These are phyloP conservation scores for Arnoldichthys spilopterus DNA, from an alignment of 2,797 vertebrate species.

Conservation along the genomic window DNA sequence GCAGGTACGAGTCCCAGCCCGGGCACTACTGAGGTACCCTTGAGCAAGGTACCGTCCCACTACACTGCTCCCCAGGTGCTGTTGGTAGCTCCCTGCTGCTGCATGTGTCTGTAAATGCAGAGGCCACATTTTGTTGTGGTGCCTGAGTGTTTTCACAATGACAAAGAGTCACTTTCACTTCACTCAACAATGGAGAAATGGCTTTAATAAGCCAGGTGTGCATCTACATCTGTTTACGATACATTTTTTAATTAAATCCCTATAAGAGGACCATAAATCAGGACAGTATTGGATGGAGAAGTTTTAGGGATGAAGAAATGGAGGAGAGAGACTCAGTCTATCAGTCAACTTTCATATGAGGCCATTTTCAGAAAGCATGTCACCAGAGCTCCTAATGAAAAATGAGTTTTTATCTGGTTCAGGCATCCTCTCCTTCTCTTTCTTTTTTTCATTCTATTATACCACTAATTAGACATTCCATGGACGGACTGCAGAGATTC, in stretches of 20 bases:
- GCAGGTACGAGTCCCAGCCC: too few species aligned
- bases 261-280: not conserved
- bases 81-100: too few species aligned
- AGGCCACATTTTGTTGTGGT: too few species aligned
- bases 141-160: too few species aligned
- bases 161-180: too few species aligned
- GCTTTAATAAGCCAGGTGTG: too few species aligned
- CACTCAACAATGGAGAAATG: not conserved
- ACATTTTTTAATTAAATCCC: constrained; percentile 42
- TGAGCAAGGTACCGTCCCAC: too few species aligned
- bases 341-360: constrained; percentile 40
- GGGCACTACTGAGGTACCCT: too few species aligned
- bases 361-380: constrained; percentile 40
- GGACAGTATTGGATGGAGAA: constrained; percentile 16
- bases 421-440: constrained; percentile 21
- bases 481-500: constrained; percentile 42
- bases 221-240: not conserved
- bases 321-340: constrained; percentile 31
- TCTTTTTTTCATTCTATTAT: constrained; percentile 42
- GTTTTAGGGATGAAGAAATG: constrained; percentile 25
- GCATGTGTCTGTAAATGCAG: too few species aligned
- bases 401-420: constrained; percentile 53
- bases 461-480: constrained; percentile 60
- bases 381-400: constrained; percentile 53
- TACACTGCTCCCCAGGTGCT: too few species aligned